Evolutionary conservation across 2,888 invertebrate genomes (phyloP), one percentile per base, ranked within the genome.

Genomic region (Dusona sp.): DNA sequence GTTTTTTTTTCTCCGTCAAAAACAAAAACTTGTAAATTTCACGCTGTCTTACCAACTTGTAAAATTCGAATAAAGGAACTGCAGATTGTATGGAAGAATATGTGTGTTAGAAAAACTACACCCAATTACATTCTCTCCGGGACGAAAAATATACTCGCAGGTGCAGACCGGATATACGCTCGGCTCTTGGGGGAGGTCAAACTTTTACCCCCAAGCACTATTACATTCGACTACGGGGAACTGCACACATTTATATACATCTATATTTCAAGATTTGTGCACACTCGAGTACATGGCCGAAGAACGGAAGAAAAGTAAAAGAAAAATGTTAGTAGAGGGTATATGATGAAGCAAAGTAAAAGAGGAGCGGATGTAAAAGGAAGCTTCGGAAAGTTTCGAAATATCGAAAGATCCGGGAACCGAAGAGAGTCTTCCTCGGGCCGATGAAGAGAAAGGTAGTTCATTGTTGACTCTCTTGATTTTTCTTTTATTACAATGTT

Each of bases 391-490:
- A 84, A 81, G 81, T 87, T 87, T 84, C 16, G 74, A 87, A 82
- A 87, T 87, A 84, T 84, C 84, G 82, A 82, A 65, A 78, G 78
- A 75, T 84, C 81, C 86, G 42, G 74, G 38, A 79, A 78, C 72
- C 72, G 74, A 70, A 79, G 68, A 73, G 36, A 61, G 29, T 70
- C 65, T 75, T 11, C 74, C 25, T 42, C 45, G 33, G n/a, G 25
- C 16, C 77, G 82, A 82, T 54, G 73, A 72, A 79, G 54, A 68
- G 54, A 68, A 67, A 22, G 80, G 33, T 64, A 87, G 79, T 65
- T 87, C 86, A 87, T 86, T 84, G 79, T 84, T 74, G 79, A 87
- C 84, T 81, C 73, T 84, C 74, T 75, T 68, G 81, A 80, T 83
- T 79, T 67, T 85, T 79, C 65, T 79, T 84, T 75, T 81, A 42